Conservation (phyloP, 2,797 vertebrate species). For the Ptychadena robeensis region DNA sequence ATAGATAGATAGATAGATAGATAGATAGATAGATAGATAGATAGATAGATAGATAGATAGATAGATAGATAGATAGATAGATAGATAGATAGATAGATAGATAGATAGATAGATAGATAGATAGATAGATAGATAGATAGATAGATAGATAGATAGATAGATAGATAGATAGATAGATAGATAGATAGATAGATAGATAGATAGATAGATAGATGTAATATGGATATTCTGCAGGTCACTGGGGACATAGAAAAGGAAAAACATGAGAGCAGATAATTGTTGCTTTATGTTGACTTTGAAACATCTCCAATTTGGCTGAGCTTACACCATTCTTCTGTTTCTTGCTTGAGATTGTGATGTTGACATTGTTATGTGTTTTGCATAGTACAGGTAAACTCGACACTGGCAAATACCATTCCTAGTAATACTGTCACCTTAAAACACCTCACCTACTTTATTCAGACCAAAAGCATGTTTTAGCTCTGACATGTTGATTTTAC, state of each 20-base stretch:
- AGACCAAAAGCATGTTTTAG: background rate
- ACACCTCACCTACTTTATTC: no score
- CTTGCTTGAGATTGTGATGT: background rate
- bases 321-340: background rate
- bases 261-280: slow-evolving; percentile 7
- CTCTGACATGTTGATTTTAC: no score
- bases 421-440: no score
- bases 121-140: slow-evolving; percentile 1
- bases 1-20: slow-evolving; percentile 3
- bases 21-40: slow-evolving; percentile 5
- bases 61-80: background rate
- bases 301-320: slow-evolving; percentile 34
- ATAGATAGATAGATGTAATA: slow-evolving; percentile 4
- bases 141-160: background rate
- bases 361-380: background rate
- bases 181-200: slow-evolving; percentile 7
- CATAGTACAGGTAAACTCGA: background rate
- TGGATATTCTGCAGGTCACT: slow-evolving; percentile 2
- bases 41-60: slow-evolving; percentile 1
- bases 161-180: slow-evolving; percentile 3
- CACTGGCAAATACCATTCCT: background rate
- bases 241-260: slow-evolving; percentile 1
- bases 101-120: slow-evolving; percentile 5
- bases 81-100: slow-evolving; percentile 3
- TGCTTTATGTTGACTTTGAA: slow-evolving; percentile 36